Percentiles rank a stretch among this genome's conserved stretches.
These are phyloP conservation scores for Prionailurus bengalensis DNA, from an alignment of 2,113 vertebrate genomes.

Conservation along the genomic window DNA sequence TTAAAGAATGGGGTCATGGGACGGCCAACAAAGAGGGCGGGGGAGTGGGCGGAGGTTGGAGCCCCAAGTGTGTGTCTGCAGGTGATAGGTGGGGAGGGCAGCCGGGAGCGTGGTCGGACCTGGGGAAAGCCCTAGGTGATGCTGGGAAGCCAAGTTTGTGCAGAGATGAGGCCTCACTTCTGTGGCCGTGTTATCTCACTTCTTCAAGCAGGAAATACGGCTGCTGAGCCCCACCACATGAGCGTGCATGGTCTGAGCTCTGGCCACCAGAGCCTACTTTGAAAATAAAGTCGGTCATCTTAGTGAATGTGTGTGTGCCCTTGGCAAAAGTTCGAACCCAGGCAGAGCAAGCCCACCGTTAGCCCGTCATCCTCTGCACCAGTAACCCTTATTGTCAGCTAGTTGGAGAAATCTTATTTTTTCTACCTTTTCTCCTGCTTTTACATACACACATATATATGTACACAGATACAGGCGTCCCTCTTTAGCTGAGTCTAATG, in stretches of 20 bases:
- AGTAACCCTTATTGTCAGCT: not conserved
- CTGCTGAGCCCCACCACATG: not conserved
- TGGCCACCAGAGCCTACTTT: not conserved
- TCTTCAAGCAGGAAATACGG: conserved; percentile 55
- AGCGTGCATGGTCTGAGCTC: not conserved
- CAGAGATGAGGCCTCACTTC: not conserved
- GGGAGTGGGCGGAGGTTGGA: not conserved
- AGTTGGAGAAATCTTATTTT: not conserved
- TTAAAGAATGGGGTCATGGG: not conserved
- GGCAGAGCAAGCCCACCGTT: accelerated
- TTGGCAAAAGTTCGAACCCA: not conserved
- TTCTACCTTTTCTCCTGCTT: not conserved
- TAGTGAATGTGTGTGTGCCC: accelerated
- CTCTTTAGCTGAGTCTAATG: not conserved
- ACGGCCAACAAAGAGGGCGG: not conserved
- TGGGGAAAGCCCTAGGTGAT: not conserved
- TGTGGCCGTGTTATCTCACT: conserved; percentile 55
- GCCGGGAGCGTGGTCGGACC: not conserved
- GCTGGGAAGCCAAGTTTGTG: not conserved
- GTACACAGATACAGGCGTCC: accelerated
- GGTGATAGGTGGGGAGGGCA: not conserved
- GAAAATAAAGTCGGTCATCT: not conserved
- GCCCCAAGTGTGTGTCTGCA: not conserved
- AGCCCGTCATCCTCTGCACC: accelerated
- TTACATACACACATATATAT: not conserved